A percentile compares a stretch with the other conserved stretches of the same genome.
Evolutionary conservation across 2,113 vertebrate genomes (phyloP).

Genomic region (Leptodactylus fuscus): DNA sequence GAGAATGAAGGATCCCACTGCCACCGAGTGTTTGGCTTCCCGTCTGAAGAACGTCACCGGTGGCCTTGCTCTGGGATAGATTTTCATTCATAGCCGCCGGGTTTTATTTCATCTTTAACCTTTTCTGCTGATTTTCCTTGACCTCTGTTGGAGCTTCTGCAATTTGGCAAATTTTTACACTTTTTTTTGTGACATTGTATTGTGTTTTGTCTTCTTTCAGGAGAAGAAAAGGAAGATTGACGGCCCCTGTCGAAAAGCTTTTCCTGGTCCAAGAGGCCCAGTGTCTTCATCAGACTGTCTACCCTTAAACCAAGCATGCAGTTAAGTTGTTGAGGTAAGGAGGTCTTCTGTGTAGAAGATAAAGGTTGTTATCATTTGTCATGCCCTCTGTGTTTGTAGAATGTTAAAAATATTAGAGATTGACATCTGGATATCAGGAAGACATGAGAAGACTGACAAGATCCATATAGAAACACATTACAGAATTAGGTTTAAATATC

Average conservation of each 20-base stretch:
- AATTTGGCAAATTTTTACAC: conserved; percentile 89
- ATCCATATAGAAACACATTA: neutral
- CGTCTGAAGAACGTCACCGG: conserved; percentile 90
- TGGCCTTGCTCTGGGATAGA: conserved; percentile 94
- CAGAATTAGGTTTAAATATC: too few relatives aligned
- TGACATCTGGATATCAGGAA: neutral
- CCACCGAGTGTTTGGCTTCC: conserved; percentile 98
- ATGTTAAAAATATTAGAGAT: neutral
- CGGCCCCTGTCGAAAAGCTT: conserved; percentile 69
- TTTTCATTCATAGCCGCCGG: conserved; percentile 88
- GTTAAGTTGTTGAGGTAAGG: conserved; percentile 95
- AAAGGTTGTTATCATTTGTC: neutral
- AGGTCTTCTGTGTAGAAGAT: neutral
- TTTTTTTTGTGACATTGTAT: conserved; percentile 81
- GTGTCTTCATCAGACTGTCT: conserved; percentile 82
- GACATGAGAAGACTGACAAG: neutral
- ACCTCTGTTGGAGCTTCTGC: conserved; percentile 84
- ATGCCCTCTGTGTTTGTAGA: neutral
- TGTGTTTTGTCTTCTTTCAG: conserved; percentile 77
- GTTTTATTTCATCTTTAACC: conserved; percentile 99
- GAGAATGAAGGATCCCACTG: conserved; percentile 99
- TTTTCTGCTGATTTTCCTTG: conserved; percentile 93
- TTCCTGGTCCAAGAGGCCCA: conserved; percentile 75
- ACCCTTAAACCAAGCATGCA: conserved; percentile 95
- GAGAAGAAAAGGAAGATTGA: conserved; percentile 73